These are phyloP conservation scores for Caerostris extrusa DNA, from an alignment of 1,140 invertebrate species.

Conservation along the genomic window DNA sequence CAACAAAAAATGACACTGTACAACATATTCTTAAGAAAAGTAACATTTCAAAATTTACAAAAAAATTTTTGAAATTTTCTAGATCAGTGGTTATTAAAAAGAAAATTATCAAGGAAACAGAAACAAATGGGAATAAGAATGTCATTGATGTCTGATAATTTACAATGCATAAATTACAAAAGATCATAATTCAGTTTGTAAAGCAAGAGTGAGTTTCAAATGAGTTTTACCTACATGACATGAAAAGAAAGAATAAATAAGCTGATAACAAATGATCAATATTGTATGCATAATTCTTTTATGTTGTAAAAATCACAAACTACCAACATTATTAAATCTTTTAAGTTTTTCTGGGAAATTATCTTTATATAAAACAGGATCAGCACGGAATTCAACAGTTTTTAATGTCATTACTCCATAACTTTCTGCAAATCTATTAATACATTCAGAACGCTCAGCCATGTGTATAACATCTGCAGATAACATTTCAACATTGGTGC, in stretches of 20 bases:
- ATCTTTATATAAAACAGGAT: constrained; percentile 96
- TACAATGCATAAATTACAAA: too few relatives aligned
- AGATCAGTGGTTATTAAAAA: too few relatives aligned
- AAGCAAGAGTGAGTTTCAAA: too few relatives aligned
- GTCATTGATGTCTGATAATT: too few relatives aligned
- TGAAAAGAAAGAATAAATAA: background rate
- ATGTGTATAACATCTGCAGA: constrained; percentile 96
- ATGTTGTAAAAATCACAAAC: constrained; percentile 84
- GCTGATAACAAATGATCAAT: background rate
- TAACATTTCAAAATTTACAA: too few relatives aligned
- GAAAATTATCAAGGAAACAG: too few relatives aligned
- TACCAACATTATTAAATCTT: constrained; percentile 94
- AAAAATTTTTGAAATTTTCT: too few relatives aligned
- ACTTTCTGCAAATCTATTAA: constrained; percentile 91
- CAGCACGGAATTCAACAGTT: constrained; percentile 95
- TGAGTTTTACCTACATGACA: background rate
- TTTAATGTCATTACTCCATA: constrained; percentile 94
- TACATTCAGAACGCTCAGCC: constrained; percentile 95
- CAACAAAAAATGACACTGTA: too few relatives aligned
- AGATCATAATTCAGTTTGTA: too few relatives aligned
- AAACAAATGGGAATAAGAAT: too few relatives aligned
- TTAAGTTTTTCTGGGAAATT: constrained; percentile 93
- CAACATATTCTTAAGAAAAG: too few relatives aligned
- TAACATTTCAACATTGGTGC: constrained; percentile 95
- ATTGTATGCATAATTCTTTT: background rate